Percentiles rank a stretch among this genome's conserved stretches.
Conservation (phyloP, 92 coral and sea anemone species). For the Micromussa lordhowensis region DNA sequence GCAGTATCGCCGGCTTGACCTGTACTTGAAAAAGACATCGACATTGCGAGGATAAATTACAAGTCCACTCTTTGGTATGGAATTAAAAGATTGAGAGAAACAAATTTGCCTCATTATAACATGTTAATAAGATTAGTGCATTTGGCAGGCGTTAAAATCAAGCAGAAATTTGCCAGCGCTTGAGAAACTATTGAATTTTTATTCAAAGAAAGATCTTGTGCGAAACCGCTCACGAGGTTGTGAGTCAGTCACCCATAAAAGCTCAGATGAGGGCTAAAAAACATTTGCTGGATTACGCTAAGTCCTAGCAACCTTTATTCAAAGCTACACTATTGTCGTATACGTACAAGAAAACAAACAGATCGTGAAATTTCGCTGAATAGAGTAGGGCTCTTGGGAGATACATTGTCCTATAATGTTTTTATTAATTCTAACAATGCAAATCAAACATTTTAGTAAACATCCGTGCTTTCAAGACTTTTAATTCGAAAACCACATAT, state of each 20-base stretch:
- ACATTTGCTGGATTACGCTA: constrained; percentile 2
- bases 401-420: neutral
- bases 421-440: neutral
- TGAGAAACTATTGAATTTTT: neutral
- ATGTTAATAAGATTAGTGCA: neutral
- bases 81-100: too few relatives aligned
- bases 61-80: too few relatives aligned
- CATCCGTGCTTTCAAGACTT: neutral
- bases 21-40: too few relatives aligned
- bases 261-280: neutral
- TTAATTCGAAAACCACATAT: neutral
- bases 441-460: neutral
- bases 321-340: neutral
- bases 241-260: neutral
- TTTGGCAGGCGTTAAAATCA: neutral
- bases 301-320: constrained; percentile 22
- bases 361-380: neutral
- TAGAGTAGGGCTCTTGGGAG: neutral
- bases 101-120: too few relatives aligned
- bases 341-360: neutral
- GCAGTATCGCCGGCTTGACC: too few relatives aligned
- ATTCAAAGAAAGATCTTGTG: neutral
- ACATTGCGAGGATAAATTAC: too few relatives aligned
- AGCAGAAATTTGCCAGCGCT: neutral
- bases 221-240: neutral